phyloP scores from a whole-genome alignment of 2,888 invertebrate genomes.

The Orthosia gracilis region DNA sequence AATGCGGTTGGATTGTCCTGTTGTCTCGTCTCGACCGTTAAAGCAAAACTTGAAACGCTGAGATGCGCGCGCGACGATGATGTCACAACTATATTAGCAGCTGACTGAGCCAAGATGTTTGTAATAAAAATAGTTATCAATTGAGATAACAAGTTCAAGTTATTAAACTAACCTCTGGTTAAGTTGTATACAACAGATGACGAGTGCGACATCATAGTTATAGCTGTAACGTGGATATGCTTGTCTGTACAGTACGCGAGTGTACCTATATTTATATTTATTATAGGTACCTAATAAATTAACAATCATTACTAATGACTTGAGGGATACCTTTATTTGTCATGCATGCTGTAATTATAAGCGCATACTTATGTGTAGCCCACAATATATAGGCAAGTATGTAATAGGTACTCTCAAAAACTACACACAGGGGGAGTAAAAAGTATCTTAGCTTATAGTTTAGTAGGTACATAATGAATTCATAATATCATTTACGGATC shows the following conservation, averaged over 20 bases:
- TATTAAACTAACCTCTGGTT: slow-evolving; percentile 49
- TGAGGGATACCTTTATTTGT: neutral
- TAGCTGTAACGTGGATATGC: slow-evolving; percentile 3
- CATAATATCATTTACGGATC: neutral
- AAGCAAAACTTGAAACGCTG: slow-evolving; percentile 62
- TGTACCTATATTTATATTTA: neutral
- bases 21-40: slow-evolving; percentile 56
- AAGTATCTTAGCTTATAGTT: neutral
- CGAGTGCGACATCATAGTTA: slow-evolving; percentile 5
- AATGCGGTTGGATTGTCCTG: slow-evolving; percentile 44
- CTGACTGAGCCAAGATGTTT: slow-evolving; percentile 65
- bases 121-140: slow-evolving; percentile 72
- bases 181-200: slow-evolving; percentile 27
- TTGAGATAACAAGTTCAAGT: slow-evolving; percentile 72
- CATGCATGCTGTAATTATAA: neutral
- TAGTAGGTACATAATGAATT: neutral
- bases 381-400: neutral
- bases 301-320: neutral
- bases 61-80: slow-evolving; percentile 67
- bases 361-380: neutral
- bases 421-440: too few relatives aligned
- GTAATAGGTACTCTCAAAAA: neutral
- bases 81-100: slow-evolving; percentile 77
- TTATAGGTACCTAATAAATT: neutral
- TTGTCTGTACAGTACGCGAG: slow-evolving; percentile 14